These are phyloP conservation scores for Polyergus mexicanus DNA, from an alignment of 1,140 invertebrate species.

Conservation along the genomic window DNA sequence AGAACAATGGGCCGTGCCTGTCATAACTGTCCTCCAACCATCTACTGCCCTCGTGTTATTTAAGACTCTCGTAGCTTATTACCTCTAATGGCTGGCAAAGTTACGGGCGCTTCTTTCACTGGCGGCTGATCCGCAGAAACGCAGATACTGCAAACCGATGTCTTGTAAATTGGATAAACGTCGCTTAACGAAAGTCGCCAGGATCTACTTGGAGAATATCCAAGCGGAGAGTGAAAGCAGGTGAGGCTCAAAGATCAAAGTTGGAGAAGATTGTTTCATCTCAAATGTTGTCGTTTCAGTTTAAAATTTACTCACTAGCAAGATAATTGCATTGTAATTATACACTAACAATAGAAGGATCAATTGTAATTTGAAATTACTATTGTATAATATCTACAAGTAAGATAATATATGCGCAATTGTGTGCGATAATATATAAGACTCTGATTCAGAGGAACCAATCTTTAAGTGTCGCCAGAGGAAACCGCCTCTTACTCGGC, in stretches of 20 bases:
- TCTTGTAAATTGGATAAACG: conserved; percentile 15
- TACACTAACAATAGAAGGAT: not conserved
- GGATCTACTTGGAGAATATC: not conserved
- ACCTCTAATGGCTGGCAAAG: conserved; percentile 77
- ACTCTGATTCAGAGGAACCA: not conserved
- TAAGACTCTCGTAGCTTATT: conserved; percentile 81
- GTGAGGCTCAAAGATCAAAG: not conserved
- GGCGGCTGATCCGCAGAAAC: conserved; percentile 32
- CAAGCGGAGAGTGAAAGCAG: conserved; percentile 10
- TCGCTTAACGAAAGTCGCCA: conserved; percentile 24
- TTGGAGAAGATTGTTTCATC: not conserved
- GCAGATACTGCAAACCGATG: not conserved
- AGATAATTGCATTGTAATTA: not conserved
- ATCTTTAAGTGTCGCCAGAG: not conserved
- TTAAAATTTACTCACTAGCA: not conserved
- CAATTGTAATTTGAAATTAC: conserved; percentile 3
- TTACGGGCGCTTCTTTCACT: conserved; percentile 58
- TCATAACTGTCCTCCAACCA: conserved; percentile 84
- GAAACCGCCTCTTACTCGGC: not conserved
- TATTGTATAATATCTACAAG: not conserved
- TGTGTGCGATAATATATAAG: not conserved
- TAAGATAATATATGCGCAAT: not conserved
- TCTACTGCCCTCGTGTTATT: conserved; percentile 76
- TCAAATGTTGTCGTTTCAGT: not conserved
- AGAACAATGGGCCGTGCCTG: conserved; percentile 80